Percentiles rank a stretch among this genome's conserved stretches.
These are phyloP conservation scores for Athalia cordata DNA, from an alignment of 2,888 invertebrate species.

Conservation along the genomic window DNA sequence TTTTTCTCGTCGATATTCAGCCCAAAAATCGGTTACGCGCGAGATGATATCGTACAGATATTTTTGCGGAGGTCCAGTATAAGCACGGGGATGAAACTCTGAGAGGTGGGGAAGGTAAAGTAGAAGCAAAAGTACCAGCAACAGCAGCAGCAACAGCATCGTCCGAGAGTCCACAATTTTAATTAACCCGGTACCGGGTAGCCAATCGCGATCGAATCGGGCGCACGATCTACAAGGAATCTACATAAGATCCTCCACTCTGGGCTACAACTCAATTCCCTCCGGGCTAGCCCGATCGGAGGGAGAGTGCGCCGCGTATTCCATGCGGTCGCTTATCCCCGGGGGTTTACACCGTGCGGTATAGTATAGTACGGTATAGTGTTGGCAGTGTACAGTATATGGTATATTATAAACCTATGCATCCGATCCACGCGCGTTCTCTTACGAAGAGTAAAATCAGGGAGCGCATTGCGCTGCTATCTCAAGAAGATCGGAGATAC, in stretches of 20 bases:
- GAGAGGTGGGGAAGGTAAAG: conserved; percentile 48
- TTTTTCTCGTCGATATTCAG: too few species aligned
- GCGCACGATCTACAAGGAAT: conserved; percentile 75
- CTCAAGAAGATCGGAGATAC: conserved; percentile 4
- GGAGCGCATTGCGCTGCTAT: neutral
- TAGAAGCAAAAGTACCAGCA: conserved; percentile 46
- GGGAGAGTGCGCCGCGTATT: conserved; percentile 50
- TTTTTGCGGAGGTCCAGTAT: too few species aligned
- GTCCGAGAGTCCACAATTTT: conserved; percentile 67
- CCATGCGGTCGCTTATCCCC: conserved; percentile 30
- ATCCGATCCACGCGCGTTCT: conserved; percentile 6
- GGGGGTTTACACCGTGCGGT: conserved; percentile 1
- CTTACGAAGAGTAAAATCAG: neutral
- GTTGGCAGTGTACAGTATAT: too few species aligned
- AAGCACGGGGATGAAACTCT: conserved; percentile 16
- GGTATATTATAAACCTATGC: too few species aligned
- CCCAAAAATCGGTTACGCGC: too few species aligned
- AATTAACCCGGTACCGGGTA: conserved; percentile 73
- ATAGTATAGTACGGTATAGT: neutral
- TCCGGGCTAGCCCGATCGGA: conserved; percentile 57
- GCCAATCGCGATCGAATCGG: conserved; percentile 74
- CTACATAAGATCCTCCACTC: conserved; percentile 74
- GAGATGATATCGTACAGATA: too few species aligned
- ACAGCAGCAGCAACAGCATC: conserved; percentile 52
- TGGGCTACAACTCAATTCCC: conserved; percentile 73